These are phyloP conservation scores for Camponotus pennsylvanicus DNA, from an alignment of 1,140 invertebrate genomes.

Conservation along the genomic window DNA sequence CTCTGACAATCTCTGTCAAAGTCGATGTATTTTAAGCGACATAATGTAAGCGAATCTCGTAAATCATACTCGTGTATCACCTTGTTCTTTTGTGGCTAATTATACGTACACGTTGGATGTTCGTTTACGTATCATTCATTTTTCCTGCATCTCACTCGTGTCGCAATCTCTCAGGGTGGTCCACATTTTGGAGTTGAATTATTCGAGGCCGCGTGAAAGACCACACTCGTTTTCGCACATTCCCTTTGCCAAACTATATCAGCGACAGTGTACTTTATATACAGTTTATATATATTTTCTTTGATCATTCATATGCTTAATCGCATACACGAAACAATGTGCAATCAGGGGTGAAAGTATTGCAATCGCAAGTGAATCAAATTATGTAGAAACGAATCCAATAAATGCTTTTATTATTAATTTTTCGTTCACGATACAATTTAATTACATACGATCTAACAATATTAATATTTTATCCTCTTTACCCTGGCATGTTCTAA, in stretches of 20 bases:
- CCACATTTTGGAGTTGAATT: slow-evolving; percentile 67
- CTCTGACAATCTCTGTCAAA: not conserved
- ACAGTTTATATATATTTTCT: slow-evolving; percentile 28
- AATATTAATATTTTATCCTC: not conserved
- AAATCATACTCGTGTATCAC: slow-evolving; percentile 21
- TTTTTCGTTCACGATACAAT: not conserved
- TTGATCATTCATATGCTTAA: slow-evolving; percentile 46
- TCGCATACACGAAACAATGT: not conserved
- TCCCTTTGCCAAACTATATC: slow-evolving; percentile 61
- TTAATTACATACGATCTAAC: not conserved
- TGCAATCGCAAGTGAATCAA: slow-evolving; percentile 30
- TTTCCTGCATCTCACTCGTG: slow-evolving; percentile 54
- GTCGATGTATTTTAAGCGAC: slow-evolving; percentile 28
- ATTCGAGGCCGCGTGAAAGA: slow-evolving; percentile 66
- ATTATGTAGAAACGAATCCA: not conserved
- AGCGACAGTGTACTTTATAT: slow-evolving; percentile 29
- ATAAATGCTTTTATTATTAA: slow-evolving; percentile 7
- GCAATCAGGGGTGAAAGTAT: slow-evolving; percentile 42
- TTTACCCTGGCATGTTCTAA: not conserved
- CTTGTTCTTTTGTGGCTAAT: slow-evolving; percentile 36
- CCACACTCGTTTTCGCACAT: slow-evolving; percentile 58
- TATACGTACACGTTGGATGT: slow-evolving; percentile 21
- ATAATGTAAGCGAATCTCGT: slow-evolving; percentile 15
- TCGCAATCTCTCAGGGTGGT: slow-evolving; percentile 73
- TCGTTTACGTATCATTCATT: slow-evolving; percentile 61